These are phyloP conservation scores for Drosophila hawaiiensis DNA, from an alignment of 2,888 invertebrate species.

Conservation along the genomic window DNA sequence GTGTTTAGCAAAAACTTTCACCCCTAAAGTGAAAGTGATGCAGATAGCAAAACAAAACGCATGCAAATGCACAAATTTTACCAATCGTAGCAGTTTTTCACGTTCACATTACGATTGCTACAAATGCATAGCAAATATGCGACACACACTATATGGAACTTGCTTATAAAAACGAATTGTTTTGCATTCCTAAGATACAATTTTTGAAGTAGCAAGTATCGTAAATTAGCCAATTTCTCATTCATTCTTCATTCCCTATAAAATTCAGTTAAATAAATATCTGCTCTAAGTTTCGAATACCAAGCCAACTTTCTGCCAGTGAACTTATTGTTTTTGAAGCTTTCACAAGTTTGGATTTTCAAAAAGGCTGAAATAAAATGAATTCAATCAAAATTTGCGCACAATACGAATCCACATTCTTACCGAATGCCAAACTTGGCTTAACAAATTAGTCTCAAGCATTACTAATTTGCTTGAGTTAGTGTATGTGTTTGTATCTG, in stretches of 20 bases:
- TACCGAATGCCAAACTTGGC: conserved; percentile 39
- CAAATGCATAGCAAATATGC: background rate
- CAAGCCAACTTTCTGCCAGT: background rate
- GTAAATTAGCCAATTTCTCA: background rate
- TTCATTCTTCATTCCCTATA: background rate
- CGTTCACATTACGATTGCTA: background rate
- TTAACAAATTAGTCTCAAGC: conserved; percentile 29
- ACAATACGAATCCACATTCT: conserved; percentile 32
- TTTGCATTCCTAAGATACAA: background rate
- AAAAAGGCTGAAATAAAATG: background rate
- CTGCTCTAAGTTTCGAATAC: background rate
- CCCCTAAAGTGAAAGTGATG: conserved; percentile 69
- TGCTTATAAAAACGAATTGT: background rate
- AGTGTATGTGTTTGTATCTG: background rate
- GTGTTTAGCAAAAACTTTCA: conserved; percentile 65
- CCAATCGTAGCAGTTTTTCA: background rate
- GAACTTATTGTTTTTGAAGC: background rate
- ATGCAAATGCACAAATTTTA: conserved; percentile 59
- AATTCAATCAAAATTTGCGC: conserved; percentile 23
- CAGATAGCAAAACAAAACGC: conserved; percentile 31
- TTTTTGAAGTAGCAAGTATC: background rate
- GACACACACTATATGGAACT: background rate
- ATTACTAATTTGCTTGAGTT: conserved; percentile 19
- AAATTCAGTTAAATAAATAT: background rate
- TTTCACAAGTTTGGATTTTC: background rate